These are phyloP conservation scores for Siderastrea siderea DNA, from an alignment of 92 coral and sea anemone species.

Conservation along the genomic window DNA sequence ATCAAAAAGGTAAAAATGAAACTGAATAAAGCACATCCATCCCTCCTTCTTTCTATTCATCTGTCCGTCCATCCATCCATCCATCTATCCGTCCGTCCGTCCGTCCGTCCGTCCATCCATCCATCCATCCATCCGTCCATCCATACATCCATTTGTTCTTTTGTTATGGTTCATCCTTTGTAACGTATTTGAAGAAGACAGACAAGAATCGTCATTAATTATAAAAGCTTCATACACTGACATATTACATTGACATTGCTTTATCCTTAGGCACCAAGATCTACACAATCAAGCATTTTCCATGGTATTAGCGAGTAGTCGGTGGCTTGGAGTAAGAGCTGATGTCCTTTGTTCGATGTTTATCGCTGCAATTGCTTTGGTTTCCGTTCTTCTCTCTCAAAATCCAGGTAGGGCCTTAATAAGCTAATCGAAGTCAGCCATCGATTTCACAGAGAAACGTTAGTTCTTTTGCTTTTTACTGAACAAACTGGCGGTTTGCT, in stretches of 20 bases:
- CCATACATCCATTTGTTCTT: not conserved
- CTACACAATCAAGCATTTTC: conserved; percentile 23
- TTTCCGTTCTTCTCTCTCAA: conserved; percentile 9
- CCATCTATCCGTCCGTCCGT: not conserved
- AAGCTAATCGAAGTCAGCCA: no score
- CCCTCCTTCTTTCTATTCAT: no score
- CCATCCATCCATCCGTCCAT: not conserved
- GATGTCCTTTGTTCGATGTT: conserved; percentile 34
- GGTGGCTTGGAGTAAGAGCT: conserved; percentile 45
- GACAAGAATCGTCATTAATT: no score
- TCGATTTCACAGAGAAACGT: not conserved
- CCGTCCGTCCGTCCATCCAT: not conserved
- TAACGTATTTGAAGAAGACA: no score
- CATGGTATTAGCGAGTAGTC: conserved; percentile 23
- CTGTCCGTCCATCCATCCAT: no score
- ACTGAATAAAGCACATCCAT: not conserved
- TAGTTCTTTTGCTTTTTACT: not conserved
- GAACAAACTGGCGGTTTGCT: not conserved
- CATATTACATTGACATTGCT: not conserved
- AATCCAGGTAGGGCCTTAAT: conserved; percentile 11
- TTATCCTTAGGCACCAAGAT: conserved; percentile 22
- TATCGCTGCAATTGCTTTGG: conserved; percentile 18
- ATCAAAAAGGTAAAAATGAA: no score
- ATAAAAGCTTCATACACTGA: not conserved
- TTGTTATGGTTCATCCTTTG: not conserved